A percentile compares a stretch with the other conserved stretches of the same genome.
phyloP scores from a whole-genome alignment of 2,888 invertebrate species.

The Polyploca ridens region DNA sequence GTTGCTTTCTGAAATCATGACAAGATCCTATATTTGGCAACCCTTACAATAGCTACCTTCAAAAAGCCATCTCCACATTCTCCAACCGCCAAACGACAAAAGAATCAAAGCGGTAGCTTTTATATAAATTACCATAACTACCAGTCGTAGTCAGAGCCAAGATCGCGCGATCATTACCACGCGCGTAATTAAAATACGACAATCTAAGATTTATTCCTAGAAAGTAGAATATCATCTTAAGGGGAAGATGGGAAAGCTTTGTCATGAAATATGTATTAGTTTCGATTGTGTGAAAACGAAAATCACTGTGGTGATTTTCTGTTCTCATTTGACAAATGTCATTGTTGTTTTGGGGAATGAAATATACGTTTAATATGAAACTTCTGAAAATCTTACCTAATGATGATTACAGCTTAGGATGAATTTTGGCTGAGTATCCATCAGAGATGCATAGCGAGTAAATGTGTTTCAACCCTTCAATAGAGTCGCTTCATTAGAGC shows the following conservation, averaged over 20 bases:
- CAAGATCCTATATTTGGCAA: no score
- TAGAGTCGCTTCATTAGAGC: no score
- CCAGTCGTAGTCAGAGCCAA: constrained; percentile 24
- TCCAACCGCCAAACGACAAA: constrained; percentile 49
- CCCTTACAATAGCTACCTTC: no score
- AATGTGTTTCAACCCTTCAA: no score
- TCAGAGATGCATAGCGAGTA: no score
- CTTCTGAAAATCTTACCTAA: constrained; percentile 10
- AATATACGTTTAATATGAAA: constrained; percentile 16
- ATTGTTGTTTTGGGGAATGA: not conserved
- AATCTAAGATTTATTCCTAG: constrained; percentile 42
- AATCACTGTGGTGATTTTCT: constrained; percentile 36
- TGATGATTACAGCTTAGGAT: no score
- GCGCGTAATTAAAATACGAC: constrained; percentile 55
- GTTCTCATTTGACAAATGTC: not conserved
- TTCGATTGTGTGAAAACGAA: constrained; percentile 35
- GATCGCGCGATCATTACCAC: constrained; percentile 39
- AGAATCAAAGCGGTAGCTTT: constrained; percentile 71
- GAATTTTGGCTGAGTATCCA: no score
- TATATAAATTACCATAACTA: constrained; percentile 74
- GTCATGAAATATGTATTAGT: constrained; percentile 68
- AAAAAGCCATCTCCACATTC: constrained; percentile 40
- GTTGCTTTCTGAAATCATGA: no score
- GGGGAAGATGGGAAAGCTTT: constrained; percentile 27
- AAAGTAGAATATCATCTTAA: constrained; percentile 49